phyloP scores from a whole-genome alignment of 2,888 invertebrate genomes.

The Drosophila picticornis region DNA sequence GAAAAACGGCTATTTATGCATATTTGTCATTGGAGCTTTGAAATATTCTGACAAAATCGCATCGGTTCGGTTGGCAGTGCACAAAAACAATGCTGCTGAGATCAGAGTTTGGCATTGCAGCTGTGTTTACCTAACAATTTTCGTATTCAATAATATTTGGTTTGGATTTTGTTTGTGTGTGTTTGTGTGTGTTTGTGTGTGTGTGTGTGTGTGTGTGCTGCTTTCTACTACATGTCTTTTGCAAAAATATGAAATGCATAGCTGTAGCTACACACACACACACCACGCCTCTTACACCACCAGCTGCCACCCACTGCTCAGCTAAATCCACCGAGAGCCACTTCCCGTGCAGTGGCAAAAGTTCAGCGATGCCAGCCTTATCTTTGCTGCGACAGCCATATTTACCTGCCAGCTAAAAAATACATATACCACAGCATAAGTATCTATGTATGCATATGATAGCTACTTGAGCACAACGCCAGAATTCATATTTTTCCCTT shows the following conservation, averaged over 20 bases:
- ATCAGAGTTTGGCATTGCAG: slow-evolving; percentile 53
- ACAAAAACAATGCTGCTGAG: slow-evolving; percentile 51
- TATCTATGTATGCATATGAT: slow-evolving; percentile 24
- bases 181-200: slow-evolving; percentile 33
- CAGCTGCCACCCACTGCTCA: not conserved
- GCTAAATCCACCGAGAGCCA: slow-evolving; percentile 15
- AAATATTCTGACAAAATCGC: slow-evolving; percentile 53
- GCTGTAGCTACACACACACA: slow-evolving; percentile 46
- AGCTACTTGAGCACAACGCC: slow-evolving; percentile 51
- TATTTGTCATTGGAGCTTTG: slow-evolving; percentile 43
- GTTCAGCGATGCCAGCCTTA: slow-evolving; percentile 70
- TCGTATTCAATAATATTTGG: slow-evolving; percentile 77
- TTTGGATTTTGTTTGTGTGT: slow-evolving; percentile 49
- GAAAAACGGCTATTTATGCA: slow-evolving; percentile 8
- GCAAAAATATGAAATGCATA: slow-evolving; percentile 78
- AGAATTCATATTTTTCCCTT: slow-evolving; percentile 7
- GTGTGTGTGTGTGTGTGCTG: slow-evolving; percentile 6
- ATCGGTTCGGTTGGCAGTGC: slow-evolving; percentile 43
- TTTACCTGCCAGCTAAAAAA: slow-evolving; percentile 72
- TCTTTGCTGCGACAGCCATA: slow-evolving; percentile 76
- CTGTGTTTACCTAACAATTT: slow-evolving; percentile 77
- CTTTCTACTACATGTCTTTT: slow-evolving; percentile 70
- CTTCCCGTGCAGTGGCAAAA: slow-evolving; percentile 38
- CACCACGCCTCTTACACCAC: slow-evolving; percentile 11
- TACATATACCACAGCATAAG: slow-evolving; percentile 11